These are phyloP conservation scores for Tiaroga cobitis DNA, from an alignment of 2,797 vertebrate species.

Conservation along the genomic window DNA sequence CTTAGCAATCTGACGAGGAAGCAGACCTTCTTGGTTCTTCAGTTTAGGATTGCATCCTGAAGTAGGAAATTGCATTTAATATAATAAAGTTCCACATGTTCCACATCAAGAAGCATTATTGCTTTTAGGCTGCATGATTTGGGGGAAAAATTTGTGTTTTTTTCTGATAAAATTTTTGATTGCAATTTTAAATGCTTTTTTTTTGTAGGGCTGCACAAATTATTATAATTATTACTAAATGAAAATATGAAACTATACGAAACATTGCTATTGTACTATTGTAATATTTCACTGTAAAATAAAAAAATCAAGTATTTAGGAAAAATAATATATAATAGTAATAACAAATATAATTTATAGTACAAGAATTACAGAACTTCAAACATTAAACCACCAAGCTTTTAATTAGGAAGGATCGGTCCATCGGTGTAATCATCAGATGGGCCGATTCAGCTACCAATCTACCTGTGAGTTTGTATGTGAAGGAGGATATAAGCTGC, in stretches of 20 bases:
- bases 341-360: background rate
- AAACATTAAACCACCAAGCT: background rate
- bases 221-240: background rate
- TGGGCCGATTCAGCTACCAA: too few relatives aligned
- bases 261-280: background rate
- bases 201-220: background rate
- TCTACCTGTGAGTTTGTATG: too few relatives aligned
- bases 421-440: too few relatives aligned
- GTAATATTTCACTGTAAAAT: background rate
- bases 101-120: background rate
- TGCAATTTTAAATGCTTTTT: background rate
- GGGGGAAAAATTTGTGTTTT: background rate
- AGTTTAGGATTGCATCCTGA: constrained; percentile 90
- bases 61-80: constrained; percentile 24
- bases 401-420: background rate
- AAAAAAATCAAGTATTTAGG: background rate
- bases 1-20: constrained; percentile 84
- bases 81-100: background rate
- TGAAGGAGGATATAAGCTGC: too few relatives aligned
- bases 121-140: background rate
- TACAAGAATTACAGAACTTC: background rate
- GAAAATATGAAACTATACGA: background rate
- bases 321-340: background rate
- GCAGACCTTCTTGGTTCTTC: constrained; percentile 81
- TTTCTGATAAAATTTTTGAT: background rate